Conservation (phyloP, 2,113 vertebrate species). For the Xenotilapia caudafasciata region DNA sequence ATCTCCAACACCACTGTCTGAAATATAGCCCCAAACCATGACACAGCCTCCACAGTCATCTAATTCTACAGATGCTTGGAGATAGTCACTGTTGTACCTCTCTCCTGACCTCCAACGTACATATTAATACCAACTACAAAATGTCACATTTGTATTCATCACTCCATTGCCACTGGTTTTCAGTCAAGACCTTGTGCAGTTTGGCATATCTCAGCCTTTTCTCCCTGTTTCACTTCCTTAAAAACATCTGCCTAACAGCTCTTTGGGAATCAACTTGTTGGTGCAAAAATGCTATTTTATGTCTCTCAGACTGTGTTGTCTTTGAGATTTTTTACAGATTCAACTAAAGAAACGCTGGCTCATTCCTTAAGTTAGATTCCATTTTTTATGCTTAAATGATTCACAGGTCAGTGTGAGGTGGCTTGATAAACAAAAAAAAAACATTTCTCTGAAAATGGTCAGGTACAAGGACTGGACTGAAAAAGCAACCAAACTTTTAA, state of each 20-base stretch:
- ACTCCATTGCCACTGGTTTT: not conserved
- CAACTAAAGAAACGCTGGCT: not conserved
- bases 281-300: not conserved
- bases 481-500: not conserved
- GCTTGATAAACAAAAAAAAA: not conserved
- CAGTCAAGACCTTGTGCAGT: not conserved
- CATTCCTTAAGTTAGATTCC: not conserved
- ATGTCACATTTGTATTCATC: not conserved
- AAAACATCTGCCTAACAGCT: not conserved
- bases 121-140: not conserved
- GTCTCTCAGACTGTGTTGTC: not conserved
- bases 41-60: not conserved
- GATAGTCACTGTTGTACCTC: not conserved
- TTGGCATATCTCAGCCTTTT: not conserved
- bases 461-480: not conserved
- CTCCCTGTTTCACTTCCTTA: not conserved
- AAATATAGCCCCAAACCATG: not conserved
- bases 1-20: not conserved
- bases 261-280: not conserved
- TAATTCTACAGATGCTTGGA: not conserved
- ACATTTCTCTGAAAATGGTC: not conserved
- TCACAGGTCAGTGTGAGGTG: not conserved
- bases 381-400: not conserved
- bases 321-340: not conserved
- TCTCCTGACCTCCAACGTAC: not conserved